Conservation (phyloP, 1,140 invertebrate genomes). For the Conus betulinus region DNA sequence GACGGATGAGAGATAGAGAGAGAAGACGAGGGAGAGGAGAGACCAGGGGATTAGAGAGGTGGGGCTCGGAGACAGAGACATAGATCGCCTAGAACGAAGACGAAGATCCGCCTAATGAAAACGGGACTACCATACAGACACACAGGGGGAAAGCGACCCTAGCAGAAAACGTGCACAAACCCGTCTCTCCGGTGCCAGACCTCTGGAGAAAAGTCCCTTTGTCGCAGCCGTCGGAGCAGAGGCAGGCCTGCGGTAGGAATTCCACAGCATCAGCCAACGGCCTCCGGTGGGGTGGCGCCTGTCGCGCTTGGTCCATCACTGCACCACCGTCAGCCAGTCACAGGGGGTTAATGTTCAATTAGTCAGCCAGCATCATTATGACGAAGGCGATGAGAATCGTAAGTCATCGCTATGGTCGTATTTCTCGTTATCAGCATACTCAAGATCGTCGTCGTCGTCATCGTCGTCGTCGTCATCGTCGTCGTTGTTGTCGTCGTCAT, state of each 20-base stretch:
- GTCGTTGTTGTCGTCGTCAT: background rate
- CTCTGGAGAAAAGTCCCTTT: conserved; percentile 24
- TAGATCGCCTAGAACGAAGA: too few species aligned
- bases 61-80: too few species aligned
- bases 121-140: too few species aligned
- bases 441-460: background rate
- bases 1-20: too few species aligned
- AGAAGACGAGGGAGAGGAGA: too few species aligned
- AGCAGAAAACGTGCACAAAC: too few species aligned
- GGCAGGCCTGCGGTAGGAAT: conserved; percentile 37
- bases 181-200: background rate
- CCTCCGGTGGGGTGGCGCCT: conserved; percentile 1
- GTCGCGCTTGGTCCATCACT: conserved; percentile 42
- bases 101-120: too few species aligned
- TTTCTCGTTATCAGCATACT: background rate
- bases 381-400: background rate
- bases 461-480: background rate
- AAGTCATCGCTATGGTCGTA: background rate
- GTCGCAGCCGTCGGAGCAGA: conserved; percentile 35
- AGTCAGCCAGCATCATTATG: background rate
- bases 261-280: conserved; percentile 36
- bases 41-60: too few species aligned
- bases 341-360: too few species aligned
- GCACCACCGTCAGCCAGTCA: background rate
- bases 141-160: too few species aligned